Percentiles rank a stretch among this genome's conserved stretches.
These are phyloP conservation scores for Pseudolycoriella hygida DNA, from an alignment of 2,888 invertebrate genomes.

Conservation along the genomic window DNA sequence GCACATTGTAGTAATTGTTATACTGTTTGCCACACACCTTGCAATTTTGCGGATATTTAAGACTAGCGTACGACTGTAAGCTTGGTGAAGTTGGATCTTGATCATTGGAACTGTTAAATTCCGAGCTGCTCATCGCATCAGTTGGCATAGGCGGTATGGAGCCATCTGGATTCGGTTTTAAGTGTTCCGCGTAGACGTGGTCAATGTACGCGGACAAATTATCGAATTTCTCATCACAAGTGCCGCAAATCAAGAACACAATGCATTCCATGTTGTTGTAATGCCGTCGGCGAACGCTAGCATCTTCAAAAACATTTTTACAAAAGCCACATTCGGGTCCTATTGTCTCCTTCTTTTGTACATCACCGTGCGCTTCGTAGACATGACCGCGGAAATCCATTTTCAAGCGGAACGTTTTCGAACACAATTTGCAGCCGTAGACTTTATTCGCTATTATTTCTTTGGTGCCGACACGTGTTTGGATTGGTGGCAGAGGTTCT, in stretches of 20 bases:
- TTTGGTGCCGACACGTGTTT: slow-evolving; percentile 20
- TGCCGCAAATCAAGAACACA: slow-evolving; percentile 25
- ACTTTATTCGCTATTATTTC: slow-evolving; percentile 27
- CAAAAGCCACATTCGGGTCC: slow-evolving; percentile 27
- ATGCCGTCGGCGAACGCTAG: slow-evolving; percentile 26
- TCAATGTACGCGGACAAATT: slow-evolving; percentile 27
- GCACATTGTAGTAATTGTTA: slow-evolving; percentile 29
- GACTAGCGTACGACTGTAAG: slow-evolving; percentile 8
- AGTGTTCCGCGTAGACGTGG: slow-evolving; percentile 27
- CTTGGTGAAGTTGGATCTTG: neutral
- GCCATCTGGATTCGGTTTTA: slow-evolving; percentile 14
- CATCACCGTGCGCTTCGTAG: slow-evolving; percentile 27
- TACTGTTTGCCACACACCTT: slow-evolving; percentile 28
- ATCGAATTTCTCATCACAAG: slow-evolving; percentile 26
- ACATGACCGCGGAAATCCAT: slow-evolving; percentile 29
- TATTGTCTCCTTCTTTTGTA: slow-evolving; percentile 22
- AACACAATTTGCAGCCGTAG: slow-evolving; percentile 28
- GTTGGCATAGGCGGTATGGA: neutral
- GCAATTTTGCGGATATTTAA: slow-evolving; percentile 27
- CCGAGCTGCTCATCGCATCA: neutral
- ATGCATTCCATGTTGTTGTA: slow-evolving; percentile 30
- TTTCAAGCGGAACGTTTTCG: slow-evolving; percentile 26
- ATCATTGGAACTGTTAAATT: neutral
- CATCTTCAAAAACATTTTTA: slow-evolving; percentile 25
- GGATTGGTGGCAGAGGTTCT: slow-evolving; percentile 9